These are phyloP conservation scores for Betta splendens DNA, from an alignment of 2,797 vertebrate species.

Conservation along the genomic window DNA sequence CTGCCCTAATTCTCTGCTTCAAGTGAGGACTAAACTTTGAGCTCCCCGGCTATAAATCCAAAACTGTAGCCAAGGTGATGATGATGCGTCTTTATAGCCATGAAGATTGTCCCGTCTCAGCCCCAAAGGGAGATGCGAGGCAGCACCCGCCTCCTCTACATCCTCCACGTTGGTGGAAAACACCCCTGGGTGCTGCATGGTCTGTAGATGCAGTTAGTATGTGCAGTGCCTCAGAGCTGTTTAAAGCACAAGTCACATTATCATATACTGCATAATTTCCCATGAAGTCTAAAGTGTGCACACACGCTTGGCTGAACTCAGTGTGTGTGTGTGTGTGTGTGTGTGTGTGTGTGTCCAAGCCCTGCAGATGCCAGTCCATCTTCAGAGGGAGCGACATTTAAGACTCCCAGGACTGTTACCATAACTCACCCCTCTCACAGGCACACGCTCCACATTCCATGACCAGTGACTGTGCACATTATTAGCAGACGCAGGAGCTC, in stretches of 20 bases:
- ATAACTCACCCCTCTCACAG: slow-evolving; percentile 61
- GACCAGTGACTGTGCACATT: slow-evolving; percentile 68
- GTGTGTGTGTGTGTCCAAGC: slow-evolving; percentile 41
- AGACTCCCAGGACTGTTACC: slow-evolving; percentile 73
- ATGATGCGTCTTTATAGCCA: slow-evolving; percentile 54
- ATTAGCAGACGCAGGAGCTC: slow-evolving; percentile 70
- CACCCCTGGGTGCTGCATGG: slow-evolving; percentile 27
- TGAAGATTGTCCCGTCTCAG: slow-evolving; percentile 35
- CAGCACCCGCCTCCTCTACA: slow-evolving; percentile 20
- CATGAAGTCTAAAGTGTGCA: slow-evolving; percentile 19
- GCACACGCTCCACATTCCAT: slow-evolving; percentile 45
- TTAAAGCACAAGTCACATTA: slow-evolving; percentile 22
- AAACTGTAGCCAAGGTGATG: slow-evolving; percentile 38
- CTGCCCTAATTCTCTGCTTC: slow-evolving; percentile 53
- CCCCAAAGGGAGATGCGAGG: slow-evolving; percentile 23
- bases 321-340: slow-evolving; percentile 21
- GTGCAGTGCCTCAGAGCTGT: slow-evolving; percentile 16
- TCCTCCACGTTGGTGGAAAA: slow-evolving; percentile 34
- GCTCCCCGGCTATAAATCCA: slow-evolving; percentile 45
- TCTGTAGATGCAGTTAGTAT: slow-evolving; percentile 35
- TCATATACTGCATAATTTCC: slow-evolving; percentile 32
- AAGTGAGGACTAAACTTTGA: slow-evolving; percentile 43
- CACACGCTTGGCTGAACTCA: slow-evolving; percentile 5
- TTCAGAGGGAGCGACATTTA: slow-evolving; percentile 77
- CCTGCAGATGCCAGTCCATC: slow-evolving; percentile 75